Evolutionary conservation across 2,113 vertebrate species (phyloP).

Genomic region (Colaptes auratus): DNA sequence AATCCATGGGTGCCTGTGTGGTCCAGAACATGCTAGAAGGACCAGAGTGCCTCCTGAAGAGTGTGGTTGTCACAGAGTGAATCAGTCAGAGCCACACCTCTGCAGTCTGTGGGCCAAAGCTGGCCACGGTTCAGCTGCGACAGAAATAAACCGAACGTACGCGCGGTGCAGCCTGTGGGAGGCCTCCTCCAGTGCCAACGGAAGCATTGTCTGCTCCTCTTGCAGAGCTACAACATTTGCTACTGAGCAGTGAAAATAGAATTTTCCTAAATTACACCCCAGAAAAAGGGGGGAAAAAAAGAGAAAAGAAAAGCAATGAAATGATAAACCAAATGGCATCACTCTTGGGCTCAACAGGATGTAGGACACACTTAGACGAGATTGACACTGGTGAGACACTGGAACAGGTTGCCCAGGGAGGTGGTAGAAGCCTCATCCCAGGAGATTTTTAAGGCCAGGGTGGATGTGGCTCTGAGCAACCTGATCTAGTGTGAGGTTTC

Average conservation of each 20-base stretch:
- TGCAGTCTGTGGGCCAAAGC: neutral
- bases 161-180: slow-evolving; percentile 22
- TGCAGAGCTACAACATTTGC: slow-evolving; percentile 10
- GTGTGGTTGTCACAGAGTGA: neutral
- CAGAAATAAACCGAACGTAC: slow-evolving; percentile 39
- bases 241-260: slow-evolving; percentile 44
- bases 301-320: neutral
- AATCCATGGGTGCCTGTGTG: fast-evolving
- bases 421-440: too few relatives aligned
- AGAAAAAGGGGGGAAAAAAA: too few relatives aligned
- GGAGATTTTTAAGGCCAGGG: too few relatives aligned
- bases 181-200: neutral
- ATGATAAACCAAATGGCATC: slow-evolving; percentile 31
- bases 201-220: slow-evolving; percentile 43
- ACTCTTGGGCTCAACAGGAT: neutral
- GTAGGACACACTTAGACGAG: neutral
- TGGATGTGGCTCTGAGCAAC: too few relatives aligned
- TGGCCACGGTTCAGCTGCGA: neutral
- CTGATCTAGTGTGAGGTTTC: too few relatives aligned
- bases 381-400: too few relatives aligned
- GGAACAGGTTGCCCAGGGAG: too few relatives aligned
- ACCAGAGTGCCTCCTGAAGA: neutral
- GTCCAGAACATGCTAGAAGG: neutral
- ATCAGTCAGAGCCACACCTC: neutral
- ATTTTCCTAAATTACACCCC: slow-evolving; percentile 22